phyloP scores from a whole-genome alignment of 53 echinoderm and acorn worm genomes.

The Apostichopus leukothele region DNA sequence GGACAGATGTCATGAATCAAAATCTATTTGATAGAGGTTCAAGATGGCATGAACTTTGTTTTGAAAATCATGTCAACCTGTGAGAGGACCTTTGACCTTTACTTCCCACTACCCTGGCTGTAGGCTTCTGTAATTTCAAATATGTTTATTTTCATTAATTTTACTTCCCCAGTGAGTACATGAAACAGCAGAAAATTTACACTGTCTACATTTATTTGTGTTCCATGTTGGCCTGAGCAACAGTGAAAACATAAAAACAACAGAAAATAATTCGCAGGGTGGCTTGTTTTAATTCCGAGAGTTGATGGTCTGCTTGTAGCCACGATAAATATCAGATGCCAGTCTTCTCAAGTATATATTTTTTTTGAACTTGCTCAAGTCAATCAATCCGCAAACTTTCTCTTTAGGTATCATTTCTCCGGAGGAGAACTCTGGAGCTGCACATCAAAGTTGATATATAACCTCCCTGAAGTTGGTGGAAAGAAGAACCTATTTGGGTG shows the following conservation, averaged over 20 bases:
- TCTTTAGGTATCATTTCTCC: neutral
- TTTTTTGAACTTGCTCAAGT: constrained; percentile 18
- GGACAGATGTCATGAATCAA: constrained; percentile 19
- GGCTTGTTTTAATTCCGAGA: neutral
- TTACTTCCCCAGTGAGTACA: constrained; percentile 6
- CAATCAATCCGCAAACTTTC: neutral
- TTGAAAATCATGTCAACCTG: neutral
- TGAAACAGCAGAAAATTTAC: constrained; percentile 7
- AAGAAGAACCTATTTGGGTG: too few relatives aligned
- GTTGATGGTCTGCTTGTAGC: constrained; percentile 25
- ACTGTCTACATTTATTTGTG: constrained; percentile 8
- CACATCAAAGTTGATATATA: neutral
- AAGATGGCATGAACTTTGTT: constrained; percentile 25
- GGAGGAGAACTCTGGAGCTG: neutral
- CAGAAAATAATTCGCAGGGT: neutral
- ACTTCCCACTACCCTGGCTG: constrained; percentile 20
- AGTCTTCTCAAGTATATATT: neutral
- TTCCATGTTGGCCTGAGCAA: constrained; percentile 30
- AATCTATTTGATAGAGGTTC: constrained; percentile 6
- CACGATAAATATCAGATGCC: neutral
- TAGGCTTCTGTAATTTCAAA: constrained; percentile 31
- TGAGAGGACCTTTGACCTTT: constrained; percentile 25
- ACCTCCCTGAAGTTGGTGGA: too few relatives aligned
- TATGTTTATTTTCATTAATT: constrained; percentile 44
- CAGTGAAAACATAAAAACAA: constrained; percentile 25